Conservation (phyloP, 1,140 invertebrate genomes). For the Holcopasites calliopsidis region DNA sequence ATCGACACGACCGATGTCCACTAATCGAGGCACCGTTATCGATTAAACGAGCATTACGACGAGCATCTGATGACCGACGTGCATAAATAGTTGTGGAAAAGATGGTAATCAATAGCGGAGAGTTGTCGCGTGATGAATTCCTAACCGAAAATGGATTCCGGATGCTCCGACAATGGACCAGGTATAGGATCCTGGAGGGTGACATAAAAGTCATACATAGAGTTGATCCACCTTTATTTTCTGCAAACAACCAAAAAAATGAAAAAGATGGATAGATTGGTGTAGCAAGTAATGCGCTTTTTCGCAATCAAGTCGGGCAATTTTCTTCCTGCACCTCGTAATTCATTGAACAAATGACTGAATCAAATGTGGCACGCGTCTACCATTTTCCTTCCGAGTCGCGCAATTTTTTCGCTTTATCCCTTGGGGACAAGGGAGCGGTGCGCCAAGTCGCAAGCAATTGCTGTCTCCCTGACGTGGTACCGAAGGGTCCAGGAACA, state of each 20-base stretch:
- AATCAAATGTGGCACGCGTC: neutral
- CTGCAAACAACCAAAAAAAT: no score
- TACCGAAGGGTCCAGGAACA: neutral
- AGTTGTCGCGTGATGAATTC: constrained; percentile 24
- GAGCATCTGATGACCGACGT: neutral
- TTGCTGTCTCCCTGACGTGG: neutral
- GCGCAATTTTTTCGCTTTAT: neutral
- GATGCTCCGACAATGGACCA: neutral
- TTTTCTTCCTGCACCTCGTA: no score
- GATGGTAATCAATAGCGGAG: constrained; percentile 31
- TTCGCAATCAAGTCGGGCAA: no score
- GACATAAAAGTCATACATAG: no score
- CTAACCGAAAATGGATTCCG: no score
- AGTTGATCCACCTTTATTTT: no score
- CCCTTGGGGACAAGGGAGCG: neutral
- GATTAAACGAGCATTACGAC: neutral
- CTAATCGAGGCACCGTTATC: constrained; percentile 14
- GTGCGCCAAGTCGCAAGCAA: constrained; percentile 14
- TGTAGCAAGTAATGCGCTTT: no score
- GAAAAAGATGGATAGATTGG: no score
- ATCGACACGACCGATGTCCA: neutral
- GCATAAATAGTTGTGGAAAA: constrained; percentile 31
- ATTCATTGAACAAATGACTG: neutral
- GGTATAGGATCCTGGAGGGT: no score
- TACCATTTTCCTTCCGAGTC: no score